These are phyloP conservation scores for Borostomias antarcticus DNA, from an alignment of 2,797 vertebrate species.

Conservation along the genomic window DNA sequence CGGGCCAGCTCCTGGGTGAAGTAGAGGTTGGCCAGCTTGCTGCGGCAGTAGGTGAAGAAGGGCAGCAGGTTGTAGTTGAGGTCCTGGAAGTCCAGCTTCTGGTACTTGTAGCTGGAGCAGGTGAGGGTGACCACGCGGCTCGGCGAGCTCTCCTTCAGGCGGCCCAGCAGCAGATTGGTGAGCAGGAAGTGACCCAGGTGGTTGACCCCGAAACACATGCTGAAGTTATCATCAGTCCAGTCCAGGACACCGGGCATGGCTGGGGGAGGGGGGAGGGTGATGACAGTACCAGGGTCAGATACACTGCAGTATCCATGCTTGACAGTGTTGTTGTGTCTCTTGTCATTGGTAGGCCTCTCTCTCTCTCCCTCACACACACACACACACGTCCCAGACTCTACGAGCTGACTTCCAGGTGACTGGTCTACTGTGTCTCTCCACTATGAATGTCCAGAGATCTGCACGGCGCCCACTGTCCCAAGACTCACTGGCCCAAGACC, in stretches of 20 bases:
- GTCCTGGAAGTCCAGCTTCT: slow-evolving; percentile 81
- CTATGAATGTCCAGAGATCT: neutral
- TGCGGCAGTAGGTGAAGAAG: slow-evolving; percentile 83
- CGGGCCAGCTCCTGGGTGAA: slow-evolving; percentile 80
- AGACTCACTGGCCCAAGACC: neutral
- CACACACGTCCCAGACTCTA: neutral
- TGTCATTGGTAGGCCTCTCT: neutral
- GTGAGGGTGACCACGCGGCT: slow-evolving; percentile 80
- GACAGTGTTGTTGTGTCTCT: neutral
- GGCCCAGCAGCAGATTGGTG: slow-evolving; percentile 77
- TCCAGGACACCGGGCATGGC: slow-evolving; percentile 79
- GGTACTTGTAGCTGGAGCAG: slow-evolving; percentile 82
- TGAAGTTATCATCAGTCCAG: slow-evolving; percentile 83
- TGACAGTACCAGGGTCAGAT: neutral
- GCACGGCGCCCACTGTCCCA: too few species aligned
- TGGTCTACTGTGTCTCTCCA: neutral
- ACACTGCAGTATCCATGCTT: neutral
- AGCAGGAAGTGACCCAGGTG: slow-evolving; percentile 84
- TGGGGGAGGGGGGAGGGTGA: slow-evolving; percentile 29
- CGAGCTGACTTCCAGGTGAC: neutral
- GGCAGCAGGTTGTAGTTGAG: slow-evolving; percentile 84
- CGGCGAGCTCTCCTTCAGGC: slow-evolving; percentile 75
- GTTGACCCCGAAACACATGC: slow-evolving; percentile 83
- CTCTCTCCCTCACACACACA: neutral
- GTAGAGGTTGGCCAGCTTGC: slow-evolving; percentile 84